Percentiles rank a stretch among this genome's conserved stretches.
Conservation (phyloP, 2,113 vertebrate genomes). For the Ranitomeya imitator region DNA sequence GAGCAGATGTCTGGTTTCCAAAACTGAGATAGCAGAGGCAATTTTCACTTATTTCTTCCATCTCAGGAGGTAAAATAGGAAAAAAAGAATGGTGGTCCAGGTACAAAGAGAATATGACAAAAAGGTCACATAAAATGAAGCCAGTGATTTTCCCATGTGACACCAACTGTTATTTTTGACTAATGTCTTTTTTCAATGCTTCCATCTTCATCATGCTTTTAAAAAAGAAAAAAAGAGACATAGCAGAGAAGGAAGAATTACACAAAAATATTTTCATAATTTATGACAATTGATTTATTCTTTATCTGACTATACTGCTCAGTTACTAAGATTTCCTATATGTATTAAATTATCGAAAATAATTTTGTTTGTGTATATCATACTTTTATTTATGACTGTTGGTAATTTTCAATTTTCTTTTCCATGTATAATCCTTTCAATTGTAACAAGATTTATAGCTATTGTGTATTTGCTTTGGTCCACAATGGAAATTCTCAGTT, state of each 20-base stretch:
- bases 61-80: conserved; percentile 32
- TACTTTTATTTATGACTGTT: background rate
- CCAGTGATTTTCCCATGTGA: background rate
- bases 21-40: background rate
- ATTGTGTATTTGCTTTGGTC: too few species aligned
- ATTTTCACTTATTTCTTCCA: conserved; percentile 26
- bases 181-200: conserved; percentile 22
- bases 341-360: background rate
- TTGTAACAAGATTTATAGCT: too few species aligned
- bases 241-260: background rate
- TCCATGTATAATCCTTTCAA: background rate
- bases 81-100: background rate
- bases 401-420: background rate
- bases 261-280: background rate
- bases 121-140: conserved; percentile 23
- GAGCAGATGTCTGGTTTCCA: conserved; percentile 44
- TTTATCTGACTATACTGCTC: background rate
- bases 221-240: background rate
- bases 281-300: background rate
- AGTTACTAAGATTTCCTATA: background rate
- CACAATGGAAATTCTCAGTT: background rate
- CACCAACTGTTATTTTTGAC: background rate
- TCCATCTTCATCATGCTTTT: conserved; percentile 8
- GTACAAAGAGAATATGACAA: background rate
- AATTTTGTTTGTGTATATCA: background rate